Percentiles rank a stretch among this genome's conserved stretches.
These are phyloP conservation scores for Thalassophryne amazonica DNA, from an alignment of 2,797 vertebrate species.

Conservation along the genomic window DNA sequence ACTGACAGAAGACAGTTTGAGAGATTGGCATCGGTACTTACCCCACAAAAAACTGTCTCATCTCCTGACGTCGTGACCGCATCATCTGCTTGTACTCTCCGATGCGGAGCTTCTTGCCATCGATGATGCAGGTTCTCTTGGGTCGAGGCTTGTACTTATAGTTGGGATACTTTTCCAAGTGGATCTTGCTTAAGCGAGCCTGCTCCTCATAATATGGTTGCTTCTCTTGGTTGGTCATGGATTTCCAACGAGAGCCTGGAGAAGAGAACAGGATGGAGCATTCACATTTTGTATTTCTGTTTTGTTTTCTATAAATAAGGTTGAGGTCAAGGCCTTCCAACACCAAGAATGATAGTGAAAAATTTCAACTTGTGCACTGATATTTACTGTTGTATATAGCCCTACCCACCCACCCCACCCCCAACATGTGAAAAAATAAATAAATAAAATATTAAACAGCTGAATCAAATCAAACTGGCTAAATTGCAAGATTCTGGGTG, in stretches of 20 bases:
- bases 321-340: too few species aligned
- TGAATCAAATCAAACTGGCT: too few species aligned
- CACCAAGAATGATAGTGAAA: too few species aligned
- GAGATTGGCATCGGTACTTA: conserved; percentile 66
- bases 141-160: conserved; percentile 99
- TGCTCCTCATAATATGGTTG: conserved; percentile 98
- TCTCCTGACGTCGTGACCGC: conserved; percentile 96
- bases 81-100: conserved; percentile 99
- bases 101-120: conserved; percentile 97
- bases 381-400: too few species aligned
- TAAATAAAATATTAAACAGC: too few species aligned
- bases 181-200: conserved; percentile 96
- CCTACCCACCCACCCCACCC: too few species aligned
- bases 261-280: not conserved
- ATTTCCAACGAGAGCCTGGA: conserved; percentile 96
- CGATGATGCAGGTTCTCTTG: conserved; percentile 98
- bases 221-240: conserved; percentile 98
- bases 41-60: conserved; percentile 99
- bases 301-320: not conserved
- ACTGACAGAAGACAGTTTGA: too few species aligned
- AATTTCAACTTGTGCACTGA: too few species aligned
- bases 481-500: too few species aligned
- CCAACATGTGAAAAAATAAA: too few species aligned
- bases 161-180: conserved; percentile 98
- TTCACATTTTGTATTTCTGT: not conserved